Conservation (phyloP, 2,113 vertebrate genomes). For the Gymnorhina tibicen region DNA sequence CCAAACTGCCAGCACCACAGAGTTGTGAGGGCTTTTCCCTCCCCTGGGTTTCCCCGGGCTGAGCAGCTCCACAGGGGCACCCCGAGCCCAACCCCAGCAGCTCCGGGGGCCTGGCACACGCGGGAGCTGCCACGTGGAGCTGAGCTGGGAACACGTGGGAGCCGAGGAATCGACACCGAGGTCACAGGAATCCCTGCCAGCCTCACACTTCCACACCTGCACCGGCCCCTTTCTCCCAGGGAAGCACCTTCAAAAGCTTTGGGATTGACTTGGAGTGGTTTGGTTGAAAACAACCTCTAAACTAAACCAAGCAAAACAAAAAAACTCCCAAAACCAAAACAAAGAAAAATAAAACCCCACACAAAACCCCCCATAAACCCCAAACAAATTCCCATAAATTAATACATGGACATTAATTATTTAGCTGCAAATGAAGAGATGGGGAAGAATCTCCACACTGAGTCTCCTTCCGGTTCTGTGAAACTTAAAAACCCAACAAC, state of each 20-base stretch:
- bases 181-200: not conserved
- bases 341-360: not conserved
- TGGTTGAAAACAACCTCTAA: not conserved
- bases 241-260: not conserved
- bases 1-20: rapidly evolving
- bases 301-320: not conserved
- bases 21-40: not conserved
- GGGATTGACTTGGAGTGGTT: not conserved
- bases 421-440: not conserved
- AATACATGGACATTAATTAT: not conserved
- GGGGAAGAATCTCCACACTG: not conserved
- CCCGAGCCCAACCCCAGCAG: not conserved
- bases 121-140: rapidly evolving
- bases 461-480: not conserved
- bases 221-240: not conserved
- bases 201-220: rapidly evolving
- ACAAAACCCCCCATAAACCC: not conserved
- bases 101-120: not conserved
- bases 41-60: not conserved
- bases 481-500: not conserved
- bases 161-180: rapidly evolving
- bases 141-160: rapidly evolving
- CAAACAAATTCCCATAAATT: not conserved
- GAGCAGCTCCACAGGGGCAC: not conserved
- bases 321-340: not conserved